Base-by-base conservation (phyloP, 2,888 invertebrate species). In the Aleiodes leptofemur region DNA sequence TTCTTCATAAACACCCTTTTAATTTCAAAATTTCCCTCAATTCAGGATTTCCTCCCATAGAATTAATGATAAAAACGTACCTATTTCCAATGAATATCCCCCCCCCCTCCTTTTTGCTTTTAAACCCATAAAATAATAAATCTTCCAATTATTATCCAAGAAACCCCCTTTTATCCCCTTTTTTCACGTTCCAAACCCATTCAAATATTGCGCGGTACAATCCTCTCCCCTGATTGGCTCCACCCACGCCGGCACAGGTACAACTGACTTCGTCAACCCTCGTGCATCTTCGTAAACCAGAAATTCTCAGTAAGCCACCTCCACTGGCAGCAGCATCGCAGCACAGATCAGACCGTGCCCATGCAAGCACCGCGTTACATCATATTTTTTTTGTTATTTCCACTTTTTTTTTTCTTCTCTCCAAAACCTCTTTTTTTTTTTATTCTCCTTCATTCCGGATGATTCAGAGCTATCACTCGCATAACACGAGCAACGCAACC, bases 141-240 rank as follows among this genome's bases (percentile, higher is more conserved):
- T 23, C 23, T 23, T 1, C 23, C 23, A 23, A 3, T 43, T 43
- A 43, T 43, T 43, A 11, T 8, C 11, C 2, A 11, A 8, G 9
- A 11, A 43, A 43, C 8, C 43, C 43, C n/a, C 3, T 55, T 3
- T 55, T 55, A 23, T 29, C 6, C 23, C 7, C 29, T 3, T 50
- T 56, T 1, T 14, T 56, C 11, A 56, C 7, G 8, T 23, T 8
- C 29, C 56, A 56, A 16, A 13, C n/a, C 14, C 9, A 51, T 56
- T 57, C n/a, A 16, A 57, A 57, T 31, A 13, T 51, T 9, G 9
- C 66, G 64, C 57, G 48, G 69, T 69, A 48, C 48, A 69, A 64
- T 69, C 77, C 80, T 34, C 72, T 76, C 69, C 77, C 80, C 51
- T 78, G 74, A 55, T 55, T 55, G 55, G 55, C 7, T 7, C 8